A percentile compares a stretch with the other conserved stretches of the same genome.
Conservation (phyloP, 1,140 invertebrate species). For the Campodea augens region DNA sequence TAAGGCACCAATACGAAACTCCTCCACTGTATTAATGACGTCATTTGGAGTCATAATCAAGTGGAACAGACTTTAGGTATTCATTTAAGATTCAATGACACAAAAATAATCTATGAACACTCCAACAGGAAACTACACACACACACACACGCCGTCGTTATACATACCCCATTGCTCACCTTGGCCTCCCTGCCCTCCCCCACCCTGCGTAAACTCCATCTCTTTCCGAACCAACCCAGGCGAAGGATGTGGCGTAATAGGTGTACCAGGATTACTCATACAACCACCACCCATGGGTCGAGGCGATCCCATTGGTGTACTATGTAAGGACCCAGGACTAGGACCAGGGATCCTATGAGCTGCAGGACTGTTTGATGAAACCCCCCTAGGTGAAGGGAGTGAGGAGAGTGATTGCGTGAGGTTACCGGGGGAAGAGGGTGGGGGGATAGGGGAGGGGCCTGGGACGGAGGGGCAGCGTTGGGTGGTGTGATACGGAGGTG, state of each 20-base stretch:
- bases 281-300: slow-evolving; percentile 31
- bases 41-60: too few relatives aligned
- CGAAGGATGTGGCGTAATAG: slow-evolving; percentile 34
- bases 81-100: too few relatives aligned
- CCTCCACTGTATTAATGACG: too few relatives aligned
- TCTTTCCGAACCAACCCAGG: slow-evolving; percentile 21
- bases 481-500: slow-evolving; percentile 64
- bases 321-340: slow-evolving; percentile 31
- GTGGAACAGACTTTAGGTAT: too few relatives aligned
- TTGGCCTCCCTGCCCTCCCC: too few relatives aligned
- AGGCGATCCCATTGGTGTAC: slow-evolving; percentile 28
- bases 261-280: slow-evolving; percentile 48
- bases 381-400: slow-evolving; percentile 36
- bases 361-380: slow-evolving; percentile 36
- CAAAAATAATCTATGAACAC: too few relatives aligned
- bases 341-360: slow-evolving; percentile 34
- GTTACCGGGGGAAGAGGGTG: slow-evolving; percentile 47
- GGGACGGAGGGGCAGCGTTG: slow-evolving; percentile 66
- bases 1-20: too few relatives aligned
- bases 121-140: too few relatives aligned
- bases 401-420: slow-evolving; percentile 46
- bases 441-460: slow-evolving; percentile 50
- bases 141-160: too few relatives aligned
- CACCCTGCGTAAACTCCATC: slow-evolving; percentile 18
- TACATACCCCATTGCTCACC: too few relatives aligned